Evolutionary conservation across 2,113 vertebrate genomes (phyloP).

Genomic region (Brachypteracias leptosomus): DNA sequence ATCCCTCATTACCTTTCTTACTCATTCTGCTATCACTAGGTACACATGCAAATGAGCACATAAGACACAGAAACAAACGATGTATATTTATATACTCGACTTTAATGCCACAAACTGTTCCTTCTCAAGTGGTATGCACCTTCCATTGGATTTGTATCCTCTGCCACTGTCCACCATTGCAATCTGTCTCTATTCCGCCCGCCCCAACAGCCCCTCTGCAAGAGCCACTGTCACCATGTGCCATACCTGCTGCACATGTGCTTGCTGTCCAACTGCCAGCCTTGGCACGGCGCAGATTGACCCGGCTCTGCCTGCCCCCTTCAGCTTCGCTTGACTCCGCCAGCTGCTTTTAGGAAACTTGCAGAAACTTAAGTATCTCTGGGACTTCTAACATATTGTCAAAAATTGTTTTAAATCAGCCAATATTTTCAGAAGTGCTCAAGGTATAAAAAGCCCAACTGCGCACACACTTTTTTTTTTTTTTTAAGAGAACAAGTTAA

Average conservation of each 20-base stretch:
- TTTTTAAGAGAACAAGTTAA: background rate
- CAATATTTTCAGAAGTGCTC: background rate
- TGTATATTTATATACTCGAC: background rate
- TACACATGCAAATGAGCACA: background rate
- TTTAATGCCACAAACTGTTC: background rate
- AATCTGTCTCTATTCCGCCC: background rate
- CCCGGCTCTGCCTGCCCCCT: background rate
- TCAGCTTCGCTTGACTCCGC: background rate
- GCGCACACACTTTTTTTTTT: background rate
- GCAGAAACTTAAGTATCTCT: background rate
- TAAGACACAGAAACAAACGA: background rate
- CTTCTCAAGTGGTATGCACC: background rate
- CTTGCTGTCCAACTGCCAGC: fast-evolving
- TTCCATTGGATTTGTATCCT: background rate
- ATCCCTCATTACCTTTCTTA: background rate
- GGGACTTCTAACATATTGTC: background rate
- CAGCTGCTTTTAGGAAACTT: background rate
- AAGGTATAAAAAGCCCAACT: background rate
- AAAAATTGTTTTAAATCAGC: background rate
- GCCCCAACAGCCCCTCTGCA: background rate
- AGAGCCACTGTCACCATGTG: fast-evolving
- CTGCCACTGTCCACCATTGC: background rate
- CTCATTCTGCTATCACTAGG: background rate
- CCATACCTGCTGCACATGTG: fast-evolving
- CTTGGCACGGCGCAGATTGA: background rate